Percentiles rank a stretch among this genome's conserved stretches.
Conservation (phyloP, 2,888 invertebrate genomes). For the Eurois occulta region DNA sequence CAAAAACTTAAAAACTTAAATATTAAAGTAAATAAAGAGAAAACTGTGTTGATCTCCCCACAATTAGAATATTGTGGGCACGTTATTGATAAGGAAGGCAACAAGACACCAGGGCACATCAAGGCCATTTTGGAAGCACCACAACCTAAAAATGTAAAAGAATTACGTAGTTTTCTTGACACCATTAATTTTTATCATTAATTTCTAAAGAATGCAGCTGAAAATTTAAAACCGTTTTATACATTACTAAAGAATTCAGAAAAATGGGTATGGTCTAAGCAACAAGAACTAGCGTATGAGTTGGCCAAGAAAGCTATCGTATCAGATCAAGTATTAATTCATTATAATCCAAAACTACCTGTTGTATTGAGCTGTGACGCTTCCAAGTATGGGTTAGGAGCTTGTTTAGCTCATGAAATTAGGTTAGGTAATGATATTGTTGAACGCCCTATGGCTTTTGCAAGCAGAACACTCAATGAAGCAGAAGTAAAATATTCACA, state of each 20-base stretch:
- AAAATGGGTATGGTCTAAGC: not conserved
- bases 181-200: not conserved
- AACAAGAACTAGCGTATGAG: conserved; percentile 2
- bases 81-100: not conserved
- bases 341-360: not conserved
- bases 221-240: not conserved
- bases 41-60: not conserved
- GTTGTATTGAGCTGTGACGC: not conserved
- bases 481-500: not conserved
- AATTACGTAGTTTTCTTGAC: not conserved
- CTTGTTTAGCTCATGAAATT: conserved; percentile 6
- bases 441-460: conserved; percentile 1
- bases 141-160: not conserved
- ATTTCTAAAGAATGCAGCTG: not conserved
- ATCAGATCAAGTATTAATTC: conserved; percentile 1
- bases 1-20: not conserved
- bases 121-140: not conserved
- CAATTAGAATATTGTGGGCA: not conserved
- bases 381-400: conserved; percentile 4
- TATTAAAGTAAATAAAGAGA: not conserved
- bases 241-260: not conserved
- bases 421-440: not conserved
- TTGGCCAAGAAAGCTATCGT: not conserved
- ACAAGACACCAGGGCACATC: too few species aligned
- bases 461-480: not conserved